Base-by-base conservation (phyloP, 2,797 vertebrate species). In the Spinus olivaceus region DNA sequence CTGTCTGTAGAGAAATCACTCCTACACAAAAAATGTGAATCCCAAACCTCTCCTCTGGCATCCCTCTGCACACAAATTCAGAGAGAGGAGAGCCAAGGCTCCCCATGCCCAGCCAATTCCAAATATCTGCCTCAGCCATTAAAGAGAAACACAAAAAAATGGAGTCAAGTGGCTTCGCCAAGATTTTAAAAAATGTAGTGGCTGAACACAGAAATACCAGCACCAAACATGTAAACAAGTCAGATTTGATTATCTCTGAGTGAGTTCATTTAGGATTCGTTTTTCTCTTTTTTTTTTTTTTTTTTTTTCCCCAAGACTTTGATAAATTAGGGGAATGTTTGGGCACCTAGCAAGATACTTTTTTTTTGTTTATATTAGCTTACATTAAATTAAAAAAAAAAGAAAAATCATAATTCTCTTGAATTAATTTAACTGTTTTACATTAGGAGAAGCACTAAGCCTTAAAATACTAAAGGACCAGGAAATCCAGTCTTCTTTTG, bases 141-240 rank as follows among this genome's bases (percentile, higher is more conserved):
- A 95, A 95, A 97, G 56, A 89, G 93, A 91, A 87, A 76, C 86
- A 93, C 42, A 78, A 94, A 86, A 96, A 95, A 95, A 95, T 83
- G 86, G 93, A 95, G 91, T 66, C 44, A 88, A 96, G 81, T 8
- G 59, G 35, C 84, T 94, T 91, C 27, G 90, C 95, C 97, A 97
- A 96, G 93, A 88, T 88, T 95, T 80, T 30, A 14, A 90, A 92
- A 97, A 93, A 90, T 92, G 94, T 93, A 94, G 96, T 90, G 95
- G 92, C 86, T 95, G 91, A 91, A 93, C 46, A 90, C 92, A 86
- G 86, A 96, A 96, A 97, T 96, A 92, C 88, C 90, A 96, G 85
- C 79, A 94, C 85, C 81, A 96, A 95, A 96, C 95, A 97, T 84
- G 89, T 96, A 96, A 97, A 97, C 95, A 97, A 97, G 95, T 97